phyloP scores from a whole-genome alignment of 2,113 vertebrate species.

The Anoplopoma fimbria region DNA sequence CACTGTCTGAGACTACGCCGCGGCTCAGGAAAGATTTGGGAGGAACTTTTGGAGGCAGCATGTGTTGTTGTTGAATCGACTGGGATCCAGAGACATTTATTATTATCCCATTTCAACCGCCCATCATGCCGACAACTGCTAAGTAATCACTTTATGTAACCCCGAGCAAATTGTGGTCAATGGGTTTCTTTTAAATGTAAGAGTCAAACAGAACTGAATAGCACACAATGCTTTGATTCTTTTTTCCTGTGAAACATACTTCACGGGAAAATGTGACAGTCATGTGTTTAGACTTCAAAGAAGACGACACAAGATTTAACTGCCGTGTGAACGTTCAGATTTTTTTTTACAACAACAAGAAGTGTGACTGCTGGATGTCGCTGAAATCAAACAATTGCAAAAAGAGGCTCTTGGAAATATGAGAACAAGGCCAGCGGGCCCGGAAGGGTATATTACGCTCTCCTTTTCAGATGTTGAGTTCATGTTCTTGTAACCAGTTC shows the following conservation, averaged over 20 bases:
- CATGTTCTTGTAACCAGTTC: conserved; percentile 75
- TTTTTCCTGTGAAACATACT: background rate
- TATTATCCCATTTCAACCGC: conserved; percentile 61
- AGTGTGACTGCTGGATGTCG: conserved; percentile 58
- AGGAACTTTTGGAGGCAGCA: conserved; percentile 64
- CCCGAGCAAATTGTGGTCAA: conserved; percentile 43
- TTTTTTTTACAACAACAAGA: conserved; percentile 53
- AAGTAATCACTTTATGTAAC: conserved; percentile 52
- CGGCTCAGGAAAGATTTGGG: conserved; percentile 76
- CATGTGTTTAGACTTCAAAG: conserved; percentile 74
- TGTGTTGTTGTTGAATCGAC: conserved; percentile 71
- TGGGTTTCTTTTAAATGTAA: conserved; percentile 30
- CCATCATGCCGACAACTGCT: conserved; percentile 53
- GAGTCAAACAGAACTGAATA: conserved; percentile 35
- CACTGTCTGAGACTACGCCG: conserved; percentile 72
- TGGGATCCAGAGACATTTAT: conserved; percentile 56
- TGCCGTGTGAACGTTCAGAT: conserved; percentile 59
- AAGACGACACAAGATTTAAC: conserved; percentile 49
- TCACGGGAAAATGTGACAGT: conserved; percentile 63
- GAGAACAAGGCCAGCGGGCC: conserved; percentile 61
- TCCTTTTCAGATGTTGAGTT: conserved; percentile 64
- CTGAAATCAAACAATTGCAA: conserved; percentile 38
- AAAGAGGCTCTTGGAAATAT: conserved; percentile 49
- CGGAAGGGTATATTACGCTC: conserved; percentile 58
- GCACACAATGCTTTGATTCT: conserved; percentile 63